Evolutionary conservation across 2,113 vertebrate genomes (phyloP).

Genomic region (Dromaius novaehollandiae): DNA sequence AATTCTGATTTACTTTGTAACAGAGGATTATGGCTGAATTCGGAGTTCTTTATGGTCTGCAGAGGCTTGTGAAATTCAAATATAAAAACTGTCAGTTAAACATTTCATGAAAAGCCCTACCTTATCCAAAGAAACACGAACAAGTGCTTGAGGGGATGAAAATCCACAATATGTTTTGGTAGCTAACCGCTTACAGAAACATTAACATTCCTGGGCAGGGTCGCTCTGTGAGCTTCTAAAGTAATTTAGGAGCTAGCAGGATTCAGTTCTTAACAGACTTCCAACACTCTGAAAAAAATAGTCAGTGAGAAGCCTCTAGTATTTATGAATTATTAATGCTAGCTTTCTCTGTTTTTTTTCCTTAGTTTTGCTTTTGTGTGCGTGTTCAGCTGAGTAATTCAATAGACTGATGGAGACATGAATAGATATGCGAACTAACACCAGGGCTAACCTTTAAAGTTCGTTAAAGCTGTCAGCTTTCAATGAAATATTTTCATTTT

Average conservation of each 20-base stretch:
- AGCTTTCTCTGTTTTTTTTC: constrained; percentile 60
- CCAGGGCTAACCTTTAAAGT: constrained; percentile 79
- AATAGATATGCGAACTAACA: constrained; percentile 81
- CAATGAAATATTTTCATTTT: constrained; percentile 77
- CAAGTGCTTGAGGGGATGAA: constrained; percentile 71
- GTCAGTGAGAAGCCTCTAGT: constrained; percentile 67
- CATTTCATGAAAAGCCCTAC: constrained; percentile 72
- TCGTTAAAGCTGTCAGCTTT: constrained; percentile 78
- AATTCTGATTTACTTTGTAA: constrained; percentile 72
- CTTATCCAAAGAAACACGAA: constrained; percentile 73
- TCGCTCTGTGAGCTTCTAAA: constrained; percentile 56
- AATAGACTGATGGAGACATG: constrained; percentile 78
- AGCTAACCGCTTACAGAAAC: constrained; percentile 71
- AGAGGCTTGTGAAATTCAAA: constrained; percentile 79
- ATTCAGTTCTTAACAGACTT: constrained; percentile 71
- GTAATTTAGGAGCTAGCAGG: constrained; percentile 67
- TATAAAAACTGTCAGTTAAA: constrained; percentile 77
- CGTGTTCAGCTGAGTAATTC: constrained; percentile 76
- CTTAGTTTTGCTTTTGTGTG: constrained; percentile 76
- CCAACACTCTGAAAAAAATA: constrained; percentile 56
- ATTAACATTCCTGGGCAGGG: constrained; percentile 68
- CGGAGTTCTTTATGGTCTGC: constrained; percentile 71
- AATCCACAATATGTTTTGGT: constrained; percentile 66
- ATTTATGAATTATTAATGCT: constrained; percentile 82
- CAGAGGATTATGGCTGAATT: constrained; percentile 72